These are phyloP conservation scores for Barbus barbus DNA, from an alignment of 2,113 vertebrate species.

Conservation along the genomic window DNA sequence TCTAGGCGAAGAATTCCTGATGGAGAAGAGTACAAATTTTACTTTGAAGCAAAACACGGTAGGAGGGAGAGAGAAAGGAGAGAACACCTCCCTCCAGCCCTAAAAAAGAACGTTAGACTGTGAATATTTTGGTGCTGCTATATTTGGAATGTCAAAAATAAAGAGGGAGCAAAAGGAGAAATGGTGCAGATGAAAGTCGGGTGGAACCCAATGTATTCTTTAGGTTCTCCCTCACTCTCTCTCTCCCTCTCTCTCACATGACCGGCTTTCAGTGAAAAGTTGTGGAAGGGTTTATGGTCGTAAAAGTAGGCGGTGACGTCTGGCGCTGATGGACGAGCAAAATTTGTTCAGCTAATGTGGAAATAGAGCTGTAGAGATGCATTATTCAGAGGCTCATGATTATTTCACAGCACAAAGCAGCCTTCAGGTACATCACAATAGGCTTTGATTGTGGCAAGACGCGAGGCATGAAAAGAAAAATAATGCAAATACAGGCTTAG, in stretches of 20 bases:
- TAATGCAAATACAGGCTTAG: neutral
- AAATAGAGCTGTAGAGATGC: constrained; percentile 43
- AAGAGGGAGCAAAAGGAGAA: neutral
- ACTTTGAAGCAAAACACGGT: constrained; percentile 24
- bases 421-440: constrained; percentile 40
- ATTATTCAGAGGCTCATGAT: constrained; percentile 47
- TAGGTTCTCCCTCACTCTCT: no score
- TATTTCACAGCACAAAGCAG: constrained; percentile 47
- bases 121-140: constrained; percentile 26
- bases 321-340: neutral
- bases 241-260: neutral
- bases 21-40: constrained; percentile 10
- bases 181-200: neutral
- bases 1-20: constrained; percentile 38
- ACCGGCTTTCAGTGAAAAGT: constrained; percentile 9
- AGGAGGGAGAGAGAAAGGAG: constrained; percentile 4
- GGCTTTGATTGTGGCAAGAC: constrained; percentile 37
- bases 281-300: neutral
- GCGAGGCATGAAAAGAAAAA: neutral
- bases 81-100: neutral
- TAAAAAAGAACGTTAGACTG: neutral
- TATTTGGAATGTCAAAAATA: constrained; percentile 29
- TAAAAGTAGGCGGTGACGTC: neutral
- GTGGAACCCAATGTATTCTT: neutral
- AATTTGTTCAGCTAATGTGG: constrained; percentile 40